These are phyloP conservation scores for Salvelinus alpinus DNA, from an alignment of 2,113 vertebrate species.

Conservation along the genomic window DNA sequence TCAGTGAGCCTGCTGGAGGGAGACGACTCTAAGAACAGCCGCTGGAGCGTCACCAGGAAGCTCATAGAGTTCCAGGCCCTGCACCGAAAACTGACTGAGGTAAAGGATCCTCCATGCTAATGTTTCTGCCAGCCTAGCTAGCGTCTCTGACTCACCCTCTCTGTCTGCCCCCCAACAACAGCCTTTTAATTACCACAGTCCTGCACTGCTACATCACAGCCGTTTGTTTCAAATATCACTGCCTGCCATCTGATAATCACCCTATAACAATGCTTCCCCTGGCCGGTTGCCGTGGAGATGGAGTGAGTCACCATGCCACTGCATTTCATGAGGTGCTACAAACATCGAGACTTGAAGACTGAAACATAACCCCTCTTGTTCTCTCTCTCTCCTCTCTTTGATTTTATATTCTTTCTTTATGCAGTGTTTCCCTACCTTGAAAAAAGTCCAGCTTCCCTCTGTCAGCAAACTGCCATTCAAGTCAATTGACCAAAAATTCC, in stretches of 20 bases:
- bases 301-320: neutral
- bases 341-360: conserved; percentile 24
- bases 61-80: conserved; percentile 95
- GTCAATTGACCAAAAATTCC: conserved; percentile 96
- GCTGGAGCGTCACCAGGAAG: conserved; percentile 90
- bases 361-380: conserved; percentile 12
- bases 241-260: conserved; percentile 3
- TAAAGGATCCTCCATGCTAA: conserved; percentile 49
- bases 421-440: conserved; percentile 94
- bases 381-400: neutral
- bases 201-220: neutral
- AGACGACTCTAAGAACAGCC: conserved; percentile 81
- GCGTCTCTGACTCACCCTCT: no score
- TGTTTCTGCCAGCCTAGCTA: neutral
- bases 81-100: conserved; percentile 96
- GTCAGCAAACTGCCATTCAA: conserved; percentile 99
- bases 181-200: neutral
- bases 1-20: conserved; percentile 85
- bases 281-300: conserved; percentile 34
- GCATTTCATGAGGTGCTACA: no score
- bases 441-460: conserved; percentile 96
- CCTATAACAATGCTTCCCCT: neutral
- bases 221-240: neutral
- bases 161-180: neutral
- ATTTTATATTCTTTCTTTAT: neutral